phyloP scores from a whole-genome alignment of 2,888 invertebrate species.

The Hanleya hanleyi region DNA sequence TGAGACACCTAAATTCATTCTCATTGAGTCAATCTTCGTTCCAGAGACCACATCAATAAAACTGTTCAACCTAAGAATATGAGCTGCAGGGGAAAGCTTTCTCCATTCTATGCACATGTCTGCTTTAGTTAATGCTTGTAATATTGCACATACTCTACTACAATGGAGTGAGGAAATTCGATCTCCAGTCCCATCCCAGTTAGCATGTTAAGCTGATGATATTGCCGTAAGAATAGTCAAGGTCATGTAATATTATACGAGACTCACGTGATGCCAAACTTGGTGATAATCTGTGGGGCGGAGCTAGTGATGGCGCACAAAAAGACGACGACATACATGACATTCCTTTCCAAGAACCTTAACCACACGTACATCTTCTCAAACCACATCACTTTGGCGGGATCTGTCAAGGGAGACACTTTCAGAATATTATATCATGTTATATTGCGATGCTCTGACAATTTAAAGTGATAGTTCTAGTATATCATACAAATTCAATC shows the following conservation, averaged over 20 bases:
- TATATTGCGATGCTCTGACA: no score
- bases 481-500: no score
- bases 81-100: no score
- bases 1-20: no score
- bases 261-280: conserved; percentile 80
- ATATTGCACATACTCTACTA: background rate
- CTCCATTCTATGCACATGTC: no score
- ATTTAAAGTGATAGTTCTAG: no score
- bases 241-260: background rate
- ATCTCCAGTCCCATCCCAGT: background rate
- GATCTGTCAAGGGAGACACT: no score
- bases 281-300: conserved; percentile 83
- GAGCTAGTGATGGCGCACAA: conserved; percentile 91
- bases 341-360: conserved; percentile 91
- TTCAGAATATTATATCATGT: no score
- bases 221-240: background rate
- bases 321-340: conserved; percentile 92
- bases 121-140: no score
- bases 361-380: conserved; percentile 93
- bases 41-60: no score
- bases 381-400: conserved; percentile 95
- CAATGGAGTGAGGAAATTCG: background rate
- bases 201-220: background rate
- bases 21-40: no score
- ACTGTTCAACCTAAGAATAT: no score